phyloP scores from a whole-genome alignment of 2,797 vertebrate species.

The Halcyon chelicuti region DNA sequence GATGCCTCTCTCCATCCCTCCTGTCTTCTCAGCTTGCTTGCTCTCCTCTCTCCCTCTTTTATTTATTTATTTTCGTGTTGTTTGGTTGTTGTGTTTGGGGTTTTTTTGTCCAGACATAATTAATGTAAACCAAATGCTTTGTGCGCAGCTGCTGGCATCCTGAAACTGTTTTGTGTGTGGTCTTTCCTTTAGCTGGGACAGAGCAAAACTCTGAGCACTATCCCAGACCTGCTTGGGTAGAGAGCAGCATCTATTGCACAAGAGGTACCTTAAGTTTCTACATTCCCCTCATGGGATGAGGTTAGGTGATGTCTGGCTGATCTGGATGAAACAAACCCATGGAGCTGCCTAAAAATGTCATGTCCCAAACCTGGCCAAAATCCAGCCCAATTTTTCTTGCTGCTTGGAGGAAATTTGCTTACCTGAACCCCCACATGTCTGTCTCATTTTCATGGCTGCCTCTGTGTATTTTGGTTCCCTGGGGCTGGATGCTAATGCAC shows the following conservation, averaged over 20 bases:
- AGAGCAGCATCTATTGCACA: slow-evolving; percentile 25
- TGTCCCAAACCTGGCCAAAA: background rate
- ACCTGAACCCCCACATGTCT: slow-evolving; percentile 4
- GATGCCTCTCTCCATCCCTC: background rate
- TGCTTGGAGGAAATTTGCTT: background rate
- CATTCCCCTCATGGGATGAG: background rate
- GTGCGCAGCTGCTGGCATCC: slow-evolving; percentile 51
- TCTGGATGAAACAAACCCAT: background rate
- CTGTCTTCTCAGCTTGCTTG: background rate
- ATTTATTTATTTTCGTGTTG: too few species aligned
- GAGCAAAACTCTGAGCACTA: slow-evolving; percentile 21
- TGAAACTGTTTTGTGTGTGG: slow-evolving; percentile 16
- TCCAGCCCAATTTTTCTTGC: background rate
- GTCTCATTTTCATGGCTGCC: background rate
- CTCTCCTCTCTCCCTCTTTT: background rate
- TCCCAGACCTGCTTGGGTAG: slow-evolving; percentile 30
- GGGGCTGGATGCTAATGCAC: background rate
- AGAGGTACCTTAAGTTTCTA: slow-evolving; percentile 4
- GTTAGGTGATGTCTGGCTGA: background rate
- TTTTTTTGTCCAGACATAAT: slow-evolving; percentile 41
- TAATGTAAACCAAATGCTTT: slow-evolving; percentile 46
- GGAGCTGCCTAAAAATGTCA: background rate
- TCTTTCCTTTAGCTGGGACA: slow-evolving; percentile 53
- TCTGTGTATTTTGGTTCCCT: background rate
- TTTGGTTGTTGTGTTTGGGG: background rate